phyloP scores from a whole-genome alignment of 1,140 invertebrate species.

The Drosophila saltans region DNA sequence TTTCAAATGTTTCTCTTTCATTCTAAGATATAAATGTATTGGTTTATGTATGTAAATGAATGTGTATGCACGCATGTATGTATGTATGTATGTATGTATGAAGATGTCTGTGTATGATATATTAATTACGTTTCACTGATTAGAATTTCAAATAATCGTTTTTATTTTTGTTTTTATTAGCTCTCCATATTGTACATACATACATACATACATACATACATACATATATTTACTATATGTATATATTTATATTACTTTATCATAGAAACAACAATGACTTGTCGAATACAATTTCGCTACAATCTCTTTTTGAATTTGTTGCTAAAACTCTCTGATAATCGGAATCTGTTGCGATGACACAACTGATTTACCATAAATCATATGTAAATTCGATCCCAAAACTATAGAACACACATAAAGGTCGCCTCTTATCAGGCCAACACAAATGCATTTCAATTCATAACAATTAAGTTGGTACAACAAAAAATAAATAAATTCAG shows the following conservation, averaged over 20 bases:
- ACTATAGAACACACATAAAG: neutral
- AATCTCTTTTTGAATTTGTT: neutral
- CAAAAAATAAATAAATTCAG: constrained; percentile 21
- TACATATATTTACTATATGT: neutral
- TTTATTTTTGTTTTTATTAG: constrained; percentile 22
- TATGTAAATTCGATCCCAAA: neutral
- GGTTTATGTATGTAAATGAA: too few species aligned
- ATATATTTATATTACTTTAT: neutral
- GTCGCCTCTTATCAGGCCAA: constrained; percentile 36
- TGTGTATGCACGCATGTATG: too few species aligned
- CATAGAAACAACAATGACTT: neutral
- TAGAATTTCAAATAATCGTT: constrained; percentile 24
- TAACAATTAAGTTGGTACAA: constrained; percentile 72
- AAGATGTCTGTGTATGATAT: neutral
- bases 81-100: too few species aligned
- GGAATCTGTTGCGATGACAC: neutral
- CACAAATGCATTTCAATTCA: constrained; percentile 77
- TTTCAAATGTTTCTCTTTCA: too few species aligned
- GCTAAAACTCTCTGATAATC: neutral
- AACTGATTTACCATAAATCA: neutral
- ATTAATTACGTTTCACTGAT: constrained; percentile 6
- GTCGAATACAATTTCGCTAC: neutral
- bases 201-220: too few species aligned
- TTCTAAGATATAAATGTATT: too few species aligned
- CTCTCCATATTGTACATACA: neutral